Evolutionary conservation across 2,113 vertebrate species (phyloP).

Genomic region (Clarias gariepinus): DNA sequence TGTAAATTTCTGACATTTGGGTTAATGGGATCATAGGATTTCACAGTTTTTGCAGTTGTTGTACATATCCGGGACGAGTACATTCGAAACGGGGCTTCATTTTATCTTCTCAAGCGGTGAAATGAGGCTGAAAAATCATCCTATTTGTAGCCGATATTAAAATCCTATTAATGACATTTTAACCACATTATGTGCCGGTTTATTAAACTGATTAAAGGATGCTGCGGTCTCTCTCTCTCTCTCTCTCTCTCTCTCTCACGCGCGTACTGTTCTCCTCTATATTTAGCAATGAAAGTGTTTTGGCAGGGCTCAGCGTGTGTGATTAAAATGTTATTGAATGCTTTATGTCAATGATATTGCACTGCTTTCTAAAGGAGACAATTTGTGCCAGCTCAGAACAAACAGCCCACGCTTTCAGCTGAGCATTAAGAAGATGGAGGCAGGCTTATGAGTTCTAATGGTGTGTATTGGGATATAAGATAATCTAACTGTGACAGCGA

Average conservation of each 20-base stretch:
- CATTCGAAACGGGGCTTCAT: neutral
- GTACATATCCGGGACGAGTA: neutral
- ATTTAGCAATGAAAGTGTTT: conserved; percentile 53
- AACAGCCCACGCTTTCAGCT: conserved; percentile 47
- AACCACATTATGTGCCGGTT: conserved; percentile 42
- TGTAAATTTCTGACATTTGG: neutral
- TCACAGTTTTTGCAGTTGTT: conserved; percentile 12
- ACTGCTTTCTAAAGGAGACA: conserved; percentile 51
- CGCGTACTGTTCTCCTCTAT: conserved; percentile 36
- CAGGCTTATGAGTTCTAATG: conserved; percentile 40
- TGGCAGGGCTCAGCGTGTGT: conserved; percentile 46
- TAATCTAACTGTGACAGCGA: conserved; percentile 37
- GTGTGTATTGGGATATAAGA: conserved; percentile 44
- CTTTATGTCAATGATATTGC: conserved; percentile 56
- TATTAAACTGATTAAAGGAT: conserved; percentile 44
- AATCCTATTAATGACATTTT: conserved; percentile 46
- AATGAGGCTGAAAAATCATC: conserved; percentile 15
- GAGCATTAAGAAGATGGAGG: conserved; percentile 44
- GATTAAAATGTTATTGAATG: conserved; percentile 59
- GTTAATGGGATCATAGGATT: conserved; percentile 22
- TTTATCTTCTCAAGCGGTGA: neutral
- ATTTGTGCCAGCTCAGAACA: conserved; percentile 47
- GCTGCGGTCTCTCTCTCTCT: neutral
- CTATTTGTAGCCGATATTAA: conserved; percentile 35
- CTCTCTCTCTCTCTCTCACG: neutral